A percentile compares a stretch with the other conserved stretches of the same genome.
These are phyloP conservation scores for Chaetorhynchus papuensis DNA, from an alignment of 2,113 vertebrate species.

Conservation along the genomic window DNA sequence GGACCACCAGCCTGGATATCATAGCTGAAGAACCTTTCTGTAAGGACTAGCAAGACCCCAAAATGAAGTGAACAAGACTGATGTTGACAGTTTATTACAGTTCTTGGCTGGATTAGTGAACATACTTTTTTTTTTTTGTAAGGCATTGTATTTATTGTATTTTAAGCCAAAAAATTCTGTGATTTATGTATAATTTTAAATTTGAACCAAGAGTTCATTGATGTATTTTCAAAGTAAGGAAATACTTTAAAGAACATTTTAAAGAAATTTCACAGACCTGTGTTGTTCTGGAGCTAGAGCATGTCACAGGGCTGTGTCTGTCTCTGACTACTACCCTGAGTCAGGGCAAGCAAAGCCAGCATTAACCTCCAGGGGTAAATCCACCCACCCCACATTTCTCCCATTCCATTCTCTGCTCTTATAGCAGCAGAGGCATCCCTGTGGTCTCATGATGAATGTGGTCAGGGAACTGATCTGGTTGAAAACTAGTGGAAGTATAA, in stretches of 20 bases:
- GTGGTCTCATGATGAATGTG: neutral
- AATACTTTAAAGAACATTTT: too few relatives aligned
- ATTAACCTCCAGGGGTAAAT: neutral
- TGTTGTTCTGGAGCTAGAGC: neutral
- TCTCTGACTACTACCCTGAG: neutral
- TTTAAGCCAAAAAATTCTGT: slow-evolving; percentile 17
- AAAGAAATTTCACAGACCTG: neutral
- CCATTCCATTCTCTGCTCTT: neutral
- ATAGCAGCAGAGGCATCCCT: neutral
- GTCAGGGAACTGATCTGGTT: neutral
- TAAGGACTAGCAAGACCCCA: slow-evolving; percentile 9
- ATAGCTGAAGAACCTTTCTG: neutral
- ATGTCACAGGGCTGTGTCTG: neutral
- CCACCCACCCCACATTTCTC: neutral
- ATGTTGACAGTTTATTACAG: slow-evolving; percentile 43
- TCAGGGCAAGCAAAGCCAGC: neutral
- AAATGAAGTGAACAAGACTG: slow-evolving; percentile 33
- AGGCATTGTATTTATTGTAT: slow-evolving; percentile 28
- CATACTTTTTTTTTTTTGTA: neutral
- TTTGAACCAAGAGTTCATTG: neutral
- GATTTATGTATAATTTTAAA: slow-evolving; percentile 22
- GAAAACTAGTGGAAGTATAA: neutral
- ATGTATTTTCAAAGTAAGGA: neutral
- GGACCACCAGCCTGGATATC: slow-evolving; percentile 17
- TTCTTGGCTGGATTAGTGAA: slow-evolving; percentile 31